Evolutionary conservation across 1,140 invertebrate genomes (phyloP), one percentile per base, ranked within the genome.

Genomic region (Teleopsis dalmanni): DNA sequence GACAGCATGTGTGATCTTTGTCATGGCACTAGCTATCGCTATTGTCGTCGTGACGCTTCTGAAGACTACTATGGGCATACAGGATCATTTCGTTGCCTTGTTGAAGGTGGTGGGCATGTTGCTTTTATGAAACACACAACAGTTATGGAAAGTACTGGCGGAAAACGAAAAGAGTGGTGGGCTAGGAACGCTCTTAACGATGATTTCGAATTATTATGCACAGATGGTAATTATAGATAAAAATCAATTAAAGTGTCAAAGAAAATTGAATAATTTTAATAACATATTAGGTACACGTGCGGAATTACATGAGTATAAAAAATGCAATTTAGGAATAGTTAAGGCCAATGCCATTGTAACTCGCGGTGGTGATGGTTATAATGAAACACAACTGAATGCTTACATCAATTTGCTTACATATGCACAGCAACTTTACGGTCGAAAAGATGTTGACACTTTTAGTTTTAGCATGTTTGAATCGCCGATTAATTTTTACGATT

Each of bases 71-170:
- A 83, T 62, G 91, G 92, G 0, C 79, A 88, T 57, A 91, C 83
- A 18, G 93, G 94, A 42, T 91, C 93, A 0, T 84, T 97, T 51
- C 76, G 91, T 38, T 97, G 94, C 70, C 76, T 98, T 27, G 88
- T 95, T 2, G 95, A 98, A 74, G 91, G 91, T 13, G 91, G 91
- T n/a, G 94, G 92, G 4, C 82, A 98, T 68, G 91, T 97, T n/a
- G 93, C 95, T 0, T 97, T 97, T 72, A 87, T 95, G 1, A 88
- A 93, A 53, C 88, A 92, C 69, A 90, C 90, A 1, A 93, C 93
- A 1, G 88, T 95, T 0, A 78, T 81, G 18, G 92, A 95, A 67
- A 95, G 91, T 60, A 88, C 90, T 0, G 90, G 90, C 55, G 92
- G 93, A 1, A 84, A 92, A 50, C 81, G 93, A 29, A 78, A 79